A percentile compares a stretch with the other conserved stretches of the same genome.
phyloP scores from a whole-genome alignment of 2,888 invertebrate genomes.

The Noctua comes region DNA sequence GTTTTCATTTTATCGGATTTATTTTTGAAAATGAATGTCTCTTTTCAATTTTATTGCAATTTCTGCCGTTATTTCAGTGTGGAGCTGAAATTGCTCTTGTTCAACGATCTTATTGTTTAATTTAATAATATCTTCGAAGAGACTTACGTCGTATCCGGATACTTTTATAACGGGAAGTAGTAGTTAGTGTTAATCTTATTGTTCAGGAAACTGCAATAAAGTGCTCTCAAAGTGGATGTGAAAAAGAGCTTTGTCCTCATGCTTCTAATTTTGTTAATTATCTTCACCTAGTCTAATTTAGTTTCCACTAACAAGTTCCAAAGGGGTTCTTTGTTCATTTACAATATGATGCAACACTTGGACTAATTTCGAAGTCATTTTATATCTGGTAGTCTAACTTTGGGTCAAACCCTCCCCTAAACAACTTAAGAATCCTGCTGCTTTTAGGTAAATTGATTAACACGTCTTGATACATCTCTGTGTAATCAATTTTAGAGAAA shows the following conservation, averaged over 20 bases:
- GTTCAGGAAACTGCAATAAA: constrained; percentile 39
- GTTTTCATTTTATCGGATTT: constrained; percentile 62
- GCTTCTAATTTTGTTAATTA: constrained; percentile 41
- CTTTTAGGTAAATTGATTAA: neutral
- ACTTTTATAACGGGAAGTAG: constrained; percentile 47
- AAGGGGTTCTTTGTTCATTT: constrained; percentile 21
- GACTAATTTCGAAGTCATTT: constrained; percentile 22
- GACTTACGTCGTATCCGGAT: constrained; percentile 32
- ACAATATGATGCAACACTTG: constrained; percentile 19
- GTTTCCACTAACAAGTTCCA: constrained; percentile 10
- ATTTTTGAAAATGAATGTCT: constrained; percentile 59
- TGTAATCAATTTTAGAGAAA: constrained; percentile 6
- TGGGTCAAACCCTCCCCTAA: neutral
- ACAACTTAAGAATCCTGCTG: neutral
- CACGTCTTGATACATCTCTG: neutral
- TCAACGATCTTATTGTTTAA: constrained; percentile 36
- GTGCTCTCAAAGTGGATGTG: constrained; percentile 28
- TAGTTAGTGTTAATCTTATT: constrained; percentile 43
- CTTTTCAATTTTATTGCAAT: constrained; percentile 50
- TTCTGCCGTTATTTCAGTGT: constrained; percentile 29
- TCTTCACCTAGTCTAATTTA: constrained; percentile 12
- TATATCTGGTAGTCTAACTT: neutral
- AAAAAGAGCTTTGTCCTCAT: constrained; percentile 24
- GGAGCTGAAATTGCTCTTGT: constrained; percentile 27
- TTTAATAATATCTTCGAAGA: constrained; percentile 29